A percentile compares a stretch with the other conserved stretches of the same genome.
These are phyloP conservation scores for human (Homo sapiens) DNA, from an alignment of 2,113 vertebrate genomes.

Conservation along the genomic window DNA sequence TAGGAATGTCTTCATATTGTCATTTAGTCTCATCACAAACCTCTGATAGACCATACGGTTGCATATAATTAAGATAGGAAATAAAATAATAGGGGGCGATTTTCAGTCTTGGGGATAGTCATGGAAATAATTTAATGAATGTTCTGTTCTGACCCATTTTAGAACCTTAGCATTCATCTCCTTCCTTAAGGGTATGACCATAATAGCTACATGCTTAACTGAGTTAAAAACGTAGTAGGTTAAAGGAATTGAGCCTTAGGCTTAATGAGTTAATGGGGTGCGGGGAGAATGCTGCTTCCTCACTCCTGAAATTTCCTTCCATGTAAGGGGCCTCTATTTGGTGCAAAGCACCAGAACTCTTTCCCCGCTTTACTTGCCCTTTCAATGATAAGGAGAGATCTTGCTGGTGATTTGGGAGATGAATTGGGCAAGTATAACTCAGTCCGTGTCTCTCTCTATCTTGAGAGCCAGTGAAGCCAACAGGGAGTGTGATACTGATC, in stretches of 20 bases:
- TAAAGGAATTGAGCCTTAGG: background rate
- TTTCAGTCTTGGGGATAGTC: background rate
- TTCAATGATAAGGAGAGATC: background rate
- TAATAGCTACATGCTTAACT: background rate
- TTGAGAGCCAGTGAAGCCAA: background rate
- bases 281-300: background rate
- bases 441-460: background rate
- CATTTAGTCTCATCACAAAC: background rate
- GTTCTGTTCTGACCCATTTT: background rate
- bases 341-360: background rate
- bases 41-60: background rate
- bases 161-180: background rate
- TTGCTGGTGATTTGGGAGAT: background rate
- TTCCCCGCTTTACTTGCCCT: background rate
- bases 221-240: background rate
- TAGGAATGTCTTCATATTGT: background rate
- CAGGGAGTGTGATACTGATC: accelerated
- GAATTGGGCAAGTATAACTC: background rate
- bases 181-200: background rate
- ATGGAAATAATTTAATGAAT: background rate
- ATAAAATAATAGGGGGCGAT: background rate
- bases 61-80: background rate
- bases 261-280: background rate
- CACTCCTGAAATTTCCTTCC: background rate
- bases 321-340: background rate